phyloP scores from a whole-genome alignment of 2,797 vertebrate species.

The Pantherophis vulpinus region DNA sequence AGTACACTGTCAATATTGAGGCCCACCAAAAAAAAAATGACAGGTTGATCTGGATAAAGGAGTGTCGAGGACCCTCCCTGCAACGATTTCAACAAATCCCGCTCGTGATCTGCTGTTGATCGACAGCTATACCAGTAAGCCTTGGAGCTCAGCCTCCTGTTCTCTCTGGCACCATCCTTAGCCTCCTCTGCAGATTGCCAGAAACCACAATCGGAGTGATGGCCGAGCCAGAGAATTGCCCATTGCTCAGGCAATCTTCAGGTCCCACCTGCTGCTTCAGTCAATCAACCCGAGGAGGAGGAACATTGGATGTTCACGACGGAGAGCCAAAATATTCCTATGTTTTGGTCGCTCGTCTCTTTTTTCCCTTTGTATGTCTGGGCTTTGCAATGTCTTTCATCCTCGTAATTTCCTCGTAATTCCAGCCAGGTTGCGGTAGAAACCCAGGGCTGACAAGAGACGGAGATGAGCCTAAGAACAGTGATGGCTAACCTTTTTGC shows the following conservation, averaged over 20 bases:
- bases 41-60: neutral
- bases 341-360: neutral
- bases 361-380: neutral
- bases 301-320: conserved; percentile 25
- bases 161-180: too few species aligned
- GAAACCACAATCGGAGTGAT: neutral
- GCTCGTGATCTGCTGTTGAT: neutral
- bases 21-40: too few species aligned
- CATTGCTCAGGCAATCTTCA: neutral
- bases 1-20: neutral
- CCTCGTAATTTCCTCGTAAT: neutral
- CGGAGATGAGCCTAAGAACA: neutral
- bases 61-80: neutral
- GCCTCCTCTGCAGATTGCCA: neutral
- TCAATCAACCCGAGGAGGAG: conserved; percentile 38
- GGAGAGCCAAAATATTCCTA: conserved; percentile 48
- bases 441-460: neutral
- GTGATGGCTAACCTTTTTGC: too few species aligned
- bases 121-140: neutral
- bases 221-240: neutral
- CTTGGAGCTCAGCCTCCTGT: neutral
- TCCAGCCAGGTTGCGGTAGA: neutral
- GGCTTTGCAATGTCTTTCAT: neutral
- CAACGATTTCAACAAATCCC: neutral
- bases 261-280: conserved; percentile 26